These are phyloP conservation scores for Eciton burchellii DNA, from an alignment of 1,140 invertebrate species.

Conservation along the genomic window DNA sequence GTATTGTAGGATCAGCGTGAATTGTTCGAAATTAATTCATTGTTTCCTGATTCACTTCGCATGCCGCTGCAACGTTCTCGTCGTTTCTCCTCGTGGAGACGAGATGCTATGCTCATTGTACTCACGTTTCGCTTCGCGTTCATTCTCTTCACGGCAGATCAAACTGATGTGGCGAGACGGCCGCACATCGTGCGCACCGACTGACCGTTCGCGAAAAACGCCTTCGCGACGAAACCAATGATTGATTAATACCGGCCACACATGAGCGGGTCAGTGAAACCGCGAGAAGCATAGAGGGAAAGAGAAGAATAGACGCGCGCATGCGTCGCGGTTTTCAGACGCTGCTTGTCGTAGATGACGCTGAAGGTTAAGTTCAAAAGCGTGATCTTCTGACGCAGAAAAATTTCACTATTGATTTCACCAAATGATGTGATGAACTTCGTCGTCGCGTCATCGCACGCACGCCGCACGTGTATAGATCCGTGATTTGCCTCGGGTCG, in stretches of 20 bases:
- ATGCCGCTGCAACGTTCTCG: not conserved
- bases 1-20: no score
- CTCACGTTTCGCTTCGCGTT: slow-evolving; percentile 5
- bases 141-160: not conserved
- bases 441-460: not conserved
- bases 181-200: not conserved
- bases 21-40: slow-evolving; percentile 8
- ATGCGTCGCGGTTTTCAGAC: slow-evolving; percentile 30
- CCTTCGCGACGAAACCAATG: slow-evolving; percentile 31
- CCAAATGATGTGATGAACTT: not conserved
- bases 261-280: not conserved
- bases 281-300: not conserved
- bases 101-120: not conserved
- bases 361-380: slow-evolving; percentile 12
- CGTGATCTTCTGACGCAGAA: not conserved
- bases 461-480: not conserved
- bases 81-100: no score
- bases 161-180: not conserved
- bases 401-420: not conserved
- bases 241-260: slow-evolving; percentile 50
- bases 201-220: slow-evolving; percentile 2
- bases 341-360: not conserved
- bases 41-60: not conserved
- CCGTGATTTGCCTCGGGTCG: not conserved
- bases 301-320: slow-evolving; percentile 12